phyloP scores from a whole-genome alignment of 2,888 invertebrate genomes.

The Drosophila ustulata region DNA sequence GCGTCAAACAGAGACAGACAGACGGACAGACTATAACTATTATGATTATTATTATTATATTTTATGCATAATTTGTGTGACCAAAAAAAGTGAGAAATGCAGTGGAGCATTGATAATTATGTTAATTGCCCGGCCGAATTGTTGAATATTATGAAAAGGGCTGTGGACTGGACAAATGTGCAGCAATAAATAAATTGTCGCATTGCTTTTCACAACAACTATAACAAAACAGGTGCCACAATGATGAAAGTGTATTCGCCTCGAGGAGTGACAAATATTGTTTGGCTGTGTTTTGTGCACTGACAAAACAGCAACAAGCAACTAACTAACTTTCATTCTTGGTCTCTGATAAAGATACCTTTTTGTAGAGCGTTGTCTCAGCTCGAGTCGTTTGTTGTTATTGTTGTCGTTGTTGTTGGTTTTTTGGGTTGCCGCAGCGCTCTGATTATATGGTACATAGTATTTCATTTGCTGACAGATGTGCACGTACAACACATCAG shows the following conservation, averaged over 20 bases:
- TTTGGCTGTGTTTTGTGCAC: conserved; percentile 36
- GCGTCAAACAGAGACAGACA: conserved; percentile 11
- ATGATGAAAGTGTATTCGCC: conserved; percentile 44
- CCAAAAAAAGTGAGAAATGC: conserved; percentile 69
- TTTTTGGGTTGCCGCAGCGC: conserved; percentile 70
- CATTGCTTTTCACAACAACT: conserved; percentile 40
- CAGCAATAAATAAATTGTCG: conserved; percentile 52
- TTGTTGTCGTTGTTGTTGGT: conserved; percentile 36
- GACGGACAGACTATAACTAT: conserved; percentile 15
- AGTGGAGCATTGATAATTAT: conserved; percentile 75
- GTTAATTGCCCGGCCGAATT: conserved; percentile 65
- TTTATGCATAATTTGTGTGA: conserved; percentile 77
- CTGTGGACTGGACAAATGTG: conserved; percentile 40
- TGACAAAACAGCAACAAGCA: conserved; percentile 4
- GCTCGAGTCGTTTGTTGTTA: conserved; percentile 36
- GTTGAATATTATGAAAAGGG: conserved; percentile 37
- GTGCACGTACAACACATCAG: conserved; percentile 47
- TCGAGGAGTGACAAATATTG: conserved; percentile 39
- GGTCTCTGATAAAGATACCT: conserved; percentile 52
- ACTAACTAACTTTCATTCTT: conserved; percentile 71
- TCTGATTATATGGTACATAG: conserved; percentile 71
- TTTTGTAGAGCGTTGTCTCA: conserved; percentile 44
- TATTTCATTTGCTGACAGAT: conserved; percentile 71
- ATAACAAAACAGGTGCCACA: conserved; percentile 20
- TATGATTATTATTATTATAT: conserved; percentile 14